Conservation (phyloP, 2,797 vertebrate genomes). For the Bucorvus abyssinicus region DNA sequence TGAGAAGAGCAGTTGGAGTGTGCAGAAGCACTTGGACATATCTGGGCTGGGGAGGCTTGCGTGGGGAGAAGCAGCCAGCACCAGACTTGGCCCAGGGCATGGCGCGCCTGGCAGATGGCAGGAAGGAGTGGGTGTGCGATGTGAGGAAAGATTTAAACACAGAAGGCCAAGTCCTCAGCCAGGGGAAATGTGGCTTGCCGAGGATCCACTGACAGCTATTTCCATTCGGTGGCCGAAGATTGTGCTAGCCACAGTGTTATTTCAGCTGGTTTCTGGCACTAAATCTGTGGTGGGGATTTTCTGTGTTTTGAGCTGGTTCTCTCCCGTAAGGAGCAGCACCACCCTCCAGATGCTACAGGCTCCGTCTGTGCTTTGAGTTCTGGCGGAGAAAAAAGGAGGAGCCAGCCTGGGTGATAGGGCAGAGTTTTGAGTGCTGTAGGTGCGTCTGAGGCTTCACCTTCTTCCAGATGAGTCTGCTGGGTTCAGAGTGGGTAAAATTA, state of each 20-base stretch:
- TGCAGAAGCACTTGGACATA: conserved; percentile 23
- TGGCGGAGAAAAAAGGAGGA: not conserved
- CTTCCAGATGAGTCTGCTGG: not conserved
- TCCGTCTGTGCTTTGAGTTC: not conserved
- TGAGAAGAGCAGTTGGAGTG: conserved; percentile 44
- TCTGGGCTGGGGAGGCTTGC: not conserved
- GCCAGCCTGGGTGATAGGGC: not conserved
- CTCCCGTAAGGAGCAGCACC: not conserved
- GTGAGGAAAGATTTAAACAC: conserved; percentile 16
- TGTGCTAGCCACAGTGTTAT: not conserved
- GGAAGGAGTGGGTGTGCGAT: conserved; percentile 26
- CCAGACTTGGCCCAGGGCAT: conserved; percentile 50
- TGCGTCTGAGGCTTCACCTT: not conserved
- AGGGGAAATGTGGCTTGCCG: not conserved
- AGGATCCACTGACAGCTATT: not conserved
- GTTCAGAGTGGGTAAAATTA: not conserved
- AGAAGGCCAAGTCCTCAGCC: conserved; percentile 42
- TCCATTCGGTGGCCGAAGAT: not conserved
- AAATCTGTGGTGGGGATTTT: not conserved
- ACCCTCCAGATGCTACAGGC: not conserved
- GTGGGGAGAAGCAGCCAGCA: conserved; percentile 31
- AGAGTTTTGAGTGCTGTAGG: not conserved
- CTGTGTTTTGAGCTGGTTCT: not conserved
- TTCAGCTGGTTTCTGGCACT: not conserved
- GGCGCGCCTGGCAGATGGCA: conserved; percentile 58